phyloP scores from a whole-genome alignment of 2,797 vertebrate genomes.

The Channallabes apus region DNA sequence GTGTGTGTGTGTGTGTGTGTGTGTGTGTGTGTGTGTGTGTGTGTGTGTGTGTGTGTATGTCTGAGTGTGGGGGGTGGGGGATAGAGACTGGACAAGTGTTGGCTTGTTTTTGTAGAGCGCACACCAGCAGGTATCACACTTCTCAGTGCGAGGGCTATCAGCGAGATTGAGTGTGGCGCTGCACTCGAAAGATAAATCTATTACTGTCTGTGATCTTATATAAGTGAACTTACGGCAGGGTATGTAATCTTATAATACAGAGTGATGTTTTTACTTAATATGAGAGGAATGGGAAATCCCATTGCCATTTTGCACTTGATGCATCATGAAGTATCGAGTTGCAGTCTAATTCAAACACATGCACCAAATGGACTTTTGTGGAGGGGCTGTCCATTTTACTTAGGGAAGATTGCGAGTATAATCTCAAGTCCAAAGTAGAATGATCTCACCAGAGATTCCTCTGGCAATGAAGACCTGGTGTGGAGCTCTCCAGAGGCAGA shows the following conservation, averaged over 20 bases:
- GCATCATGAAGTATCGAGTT: constrained; percentile 55
- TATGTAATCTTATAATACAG: constrained; percentile 54
- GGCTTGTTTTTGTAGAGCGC: constrained; percentile 62
- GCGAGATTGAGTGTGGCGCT: constrained; percentile 53
- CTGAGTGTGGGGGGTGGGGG: constrained; percentile 43
- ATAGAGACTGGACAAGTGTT: constrained; percentile 50
- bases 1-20: constrained; percentile 10
- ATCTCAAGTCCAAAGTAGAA: constrained; percentile 66
- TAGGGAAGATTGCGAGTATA: constrained; percentile 59
- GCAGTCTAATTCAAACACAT: constrained; percentile 53
- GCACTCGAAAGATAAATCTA: constrained; percentile 50
- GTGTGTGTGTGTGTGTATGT: background rate
- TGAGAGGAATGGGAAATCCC: constrained; percentile 58
- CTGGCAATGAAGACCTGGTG: constrained; percentile 60
- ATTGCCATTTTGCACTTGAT: constrained; percentile 58
- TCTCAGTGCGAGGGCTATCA: constrained; percentile 56
- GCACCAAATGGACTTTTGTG: constrained; percentile 56
- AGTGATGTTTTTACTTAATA: constrained; percentile 59
- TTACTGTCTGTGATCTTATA: constrained; percentile 54
- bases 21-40: background rate
- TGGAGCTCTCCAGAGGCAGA: constrained; percentile 70
- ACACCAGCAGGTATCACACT: constrained; percentile 71
- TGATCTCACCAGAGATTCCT: constrained; percentile 68
- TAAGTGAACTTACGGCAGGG: constrained; percentile 51
- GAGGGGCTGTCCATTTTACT: constrained; percentile 58